These are phyloP conservation scores for Varecia variegata DNA, from an alignment of 2,797 vertebrate genomes.

Conservation along the genomic window DNA sequence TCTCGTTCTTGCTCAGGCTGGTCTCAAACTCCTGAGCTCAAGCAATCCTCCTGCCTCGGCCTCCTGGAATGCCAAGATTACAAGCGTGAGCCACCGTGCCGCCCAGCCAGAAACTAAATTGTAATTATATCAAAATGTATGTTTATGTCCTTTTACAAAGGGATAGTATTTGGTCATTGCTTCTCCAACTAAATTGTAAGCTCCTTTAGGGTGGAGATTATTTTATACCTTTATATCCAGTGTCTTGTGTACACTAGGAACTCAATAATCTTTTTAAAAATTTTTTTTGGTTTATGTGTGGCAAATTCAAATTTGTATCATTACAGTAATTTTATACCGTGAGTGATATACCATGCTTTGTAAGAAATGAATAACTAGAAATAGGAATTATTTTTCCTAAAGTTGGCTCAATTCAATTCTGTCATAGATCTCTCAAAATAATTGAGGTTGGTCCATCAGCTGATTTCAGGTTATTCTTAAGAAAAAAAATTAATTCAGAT, in stretches of 20 bases:
- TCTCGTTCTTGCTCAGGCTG: too few species aligned
- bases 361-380: neutral
- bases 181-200: neutral
- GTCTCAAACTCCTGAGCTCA: too few species aligned
- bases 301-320: neutral
- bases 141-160: neutral
- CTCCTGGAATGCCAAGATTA: too few species aligned
- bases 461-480: conserved; percentile 19
- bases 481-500: neutral
- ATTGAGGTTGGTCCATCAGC: neutral
- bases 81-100: too few species aligned
- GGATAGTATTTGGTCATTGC: neutral
- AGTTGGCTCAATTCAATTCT: neutral
- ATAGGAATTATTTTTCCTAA: neutral
- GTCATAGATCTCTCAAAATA: neutral
- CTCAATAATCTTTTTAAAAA: neutral
- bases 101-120: neutral
- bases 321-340: neutral
- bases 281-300: neutral
- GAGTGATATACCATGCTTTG: neutral
- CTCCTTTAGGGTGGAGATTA: neutral
- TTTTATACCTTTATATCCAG: neutral
- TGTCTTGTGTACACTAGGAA: neutral
- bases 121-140: neutral
- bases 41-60: too few species aligned